Conservation (phyloP, 1,140 invertebrate genomes). For the Mylabris phalerata region DNA sequence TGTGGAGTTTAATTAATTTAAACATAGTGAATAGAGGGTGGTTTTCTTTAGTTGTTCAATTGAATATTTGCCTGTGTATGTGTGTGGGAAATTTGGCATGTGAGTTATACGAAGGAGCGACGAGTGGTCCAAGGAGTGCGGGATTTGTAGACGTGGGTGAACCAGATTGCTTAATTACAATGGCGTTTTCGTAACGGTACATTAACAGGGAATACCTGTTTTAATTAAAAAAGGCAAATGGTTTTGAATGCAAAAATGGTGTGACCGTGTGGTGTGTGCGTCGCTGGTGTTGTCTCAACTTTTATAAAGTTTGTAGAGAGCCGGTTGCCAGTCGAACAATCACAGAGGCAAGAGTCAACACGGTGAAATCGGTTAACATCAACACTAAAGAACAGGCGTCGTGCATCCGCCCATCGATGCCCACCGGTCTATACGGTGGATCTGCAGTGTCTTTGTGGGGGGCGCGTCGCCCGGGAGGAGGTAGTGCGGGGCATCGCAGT, state of each 20-base stretch:
- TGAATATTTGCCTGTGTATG: no score
- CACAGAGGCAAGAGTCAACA: conserved; percentile 16
- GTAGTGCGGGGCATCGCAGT: conserved; percentile 4
- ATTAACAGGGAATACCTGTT: conserved; percentile 25
- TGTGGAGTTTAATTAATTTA: no score
- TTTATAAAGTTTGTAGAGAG: conserved; percentile 1
- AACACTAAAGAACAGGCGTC: conserved; percentile 13
- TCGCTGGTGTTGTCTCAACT: neutral
- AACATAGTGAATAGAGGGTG: no score
- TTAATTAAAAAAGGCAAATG: conserved; percentile 27
- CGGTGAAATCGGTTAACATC: conserved; percentile 13
- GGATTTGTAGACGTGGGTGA: conserved; percentile 19
- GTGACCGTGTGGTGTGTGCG: conserved; percentile 10
- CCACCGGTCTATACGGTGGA: no score
- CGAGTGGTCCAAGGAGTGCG: no score
- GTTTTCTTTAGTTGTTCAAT: no score
- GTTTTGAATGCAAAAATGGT: conserved; percentile 25
- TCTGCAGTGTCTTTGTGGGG: conserved; percentile 6
- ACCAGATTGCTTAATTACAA: conserved; percentile 25
- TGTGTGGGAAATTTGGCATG: no score
- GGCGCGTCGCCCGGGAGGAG: conserved; percentile 2
- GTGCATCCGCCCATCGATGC: neutral
- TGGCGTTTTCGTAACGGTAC: conserved; percentile 25
- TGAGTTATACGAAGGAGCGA: no score
- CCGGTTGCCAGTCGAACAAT: conserved; percentile 21